Evolutionary conservation across 2,113 vertebrate species (phyloP).

Genomic region (Baryphthengus martii): DNA sequence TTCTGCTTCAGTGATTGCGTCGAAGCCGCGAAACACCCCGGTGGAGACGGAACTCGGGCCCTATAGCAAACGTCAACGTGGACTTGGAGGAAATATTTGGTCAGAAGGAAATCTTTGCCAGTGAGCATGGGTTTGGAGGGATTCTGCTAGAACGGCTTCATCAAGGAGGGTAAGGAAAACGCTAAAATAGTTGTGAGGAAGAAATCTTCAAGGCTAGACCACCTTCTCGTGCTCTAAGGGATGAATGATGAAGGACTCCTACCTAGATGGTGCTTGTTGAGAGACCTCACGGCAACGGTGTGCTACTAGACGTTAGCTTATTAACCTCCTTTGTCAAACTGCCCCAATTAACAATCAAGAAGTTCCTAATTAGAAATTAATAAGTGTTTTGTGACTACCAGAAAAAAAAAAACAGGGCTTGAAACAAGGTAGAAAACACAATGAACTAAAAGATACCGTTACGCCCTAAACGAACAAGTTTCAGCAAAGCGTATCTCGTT

Average conservation of each 20-base stretch:
- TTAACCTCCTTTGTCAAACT: background rate
- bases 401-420: background rate
- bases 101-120: background rate
- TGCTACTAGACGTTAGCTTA: background rate
- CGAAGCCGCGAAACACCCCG: background rate
- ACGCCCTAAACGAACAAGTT: background rate
- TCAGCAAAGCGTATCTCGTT: background rate
- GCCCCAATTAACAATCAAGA: background rate
- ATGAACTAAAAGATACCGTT: background rate
- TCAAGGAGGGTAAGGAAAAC: background rate
- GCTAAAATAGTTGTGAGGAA: background rate
- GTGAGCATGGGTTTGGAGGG: background rate
- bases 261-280: background rate
- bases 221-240: background rate
- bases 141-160: background rate
- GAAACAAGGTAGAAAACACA: background rate
- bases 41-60: background rate
- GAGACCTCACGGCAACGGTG: background rate
- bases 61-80: fast-evolving
- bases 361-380: background rate
- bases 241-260: background rate
- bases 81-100: background rate
- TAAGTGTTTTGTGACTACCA: background rate
- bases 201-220: background rate
- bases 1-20: fast-evolving